A percentile compares a stretch with the other conserved stretches of the same genome.
Conservation (phyloP, 2,888 invertebrate species). For the Suillia variegata region DNA sequence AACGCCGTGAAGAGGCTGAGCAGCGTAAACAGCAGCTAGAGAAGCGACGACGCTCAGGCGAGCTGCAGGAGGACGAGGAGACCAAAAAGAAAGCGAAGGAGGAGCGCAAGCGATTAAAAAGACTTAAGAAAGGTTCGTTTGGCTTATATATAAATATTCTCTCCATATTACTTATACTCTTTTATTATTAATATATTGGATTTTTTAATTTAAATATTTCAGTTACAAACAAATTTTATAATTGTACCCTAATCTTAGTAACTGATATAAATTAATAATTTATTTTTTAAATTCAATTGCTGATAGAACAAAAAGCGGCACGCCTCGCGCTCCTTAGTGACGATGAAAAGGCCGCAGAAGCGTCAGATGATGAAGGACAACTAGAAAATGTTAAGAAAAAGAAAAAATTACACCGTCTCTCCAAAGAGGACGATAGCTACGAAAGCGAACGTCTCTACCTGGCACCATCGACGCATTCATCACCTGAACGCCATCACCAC, state of each 20-base stretch:
- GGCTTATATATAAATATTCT: not conserved
- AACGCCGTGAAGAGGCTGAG: slow-evolving; percentile 40
- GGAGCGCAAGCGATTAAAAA: slow-evolving; percentile 31
- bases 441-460: not conserved
- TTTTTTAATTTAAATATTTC: no score
- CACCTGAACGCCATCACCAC: not conserved
- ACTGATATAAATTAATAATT: no score
- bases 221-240: no score
- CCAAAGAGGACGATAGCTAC: not conserved
- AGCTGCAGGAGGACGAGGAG: slow-evolving; percentile 25
- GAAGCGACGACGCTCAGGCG: slow-evolving; percentile 20
- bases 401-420: slow-evolving; percentile 19
- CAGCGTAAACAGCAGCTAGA: slow-evolving; percentile 25
- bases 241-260: not conserved
- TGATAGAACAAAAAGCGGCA: not conserved
- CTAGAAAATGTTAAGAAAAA: slow-evolving; percentile 34
- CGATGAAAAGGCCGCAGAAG: not conserved
- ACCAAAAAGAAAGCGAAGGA: slow-evolving; percentile 34
- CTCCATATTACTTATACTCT: not conserved
- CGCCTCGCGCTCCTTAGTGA: not conserved
- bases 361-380: slow-evolving; percentile 32
- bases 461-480: not conserved
- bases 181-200: not conserved
- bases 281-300: no score
- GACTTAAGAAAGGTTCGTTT: slow-evolving; percentile 33